A percentile compares a stretch with the other conserved stretches of the same genome.
phyloP scores from a whole-genome alignment of 2,797 vertebrate genomes.

The Mycteria americana region DNA sequence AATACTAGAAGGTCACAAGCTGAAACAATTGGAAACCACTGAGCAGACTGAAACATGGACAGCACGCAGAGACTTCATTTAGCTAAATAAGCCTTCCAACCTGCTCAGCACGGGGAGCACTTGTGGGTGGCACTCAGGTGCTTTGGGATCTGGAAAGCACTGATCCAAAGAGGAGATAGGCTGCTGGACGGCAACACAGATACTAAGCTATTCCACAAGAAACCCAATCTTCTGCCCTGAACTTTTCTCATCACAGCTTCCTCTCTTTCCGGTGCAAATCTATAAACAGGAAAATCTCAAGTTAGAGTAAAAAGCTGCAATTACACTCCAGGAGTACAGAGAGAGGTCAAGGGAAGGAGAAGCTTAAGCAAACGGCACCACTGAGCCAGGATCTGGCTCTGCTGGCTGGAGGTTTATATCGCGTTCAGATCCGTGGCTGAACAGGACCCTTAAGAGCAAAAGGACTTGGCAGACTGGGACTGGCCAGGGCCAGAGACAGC shows the following conservation, averaged over 20 bases:
- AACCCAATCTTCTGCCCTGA: not conserved
- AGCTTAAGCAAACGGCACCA: not conserved
- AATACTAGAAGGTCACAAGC: not conserved
- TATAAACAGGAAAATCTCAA: constrained; percentile 10
- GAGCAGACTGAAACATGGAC: not conserved
- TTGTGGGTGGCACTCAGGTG: not conserved
- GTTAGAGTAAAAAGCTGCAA: not conserved
- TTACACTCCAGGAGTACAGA: not conserved
- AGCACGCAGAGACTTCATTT: not conserved
- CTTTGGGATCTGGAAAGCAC: not conserved
- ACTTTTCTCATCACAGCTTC: not conserved
- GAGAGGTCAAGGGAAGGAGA: constrained; percentile 27
- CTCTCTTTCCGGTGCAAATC: not conserved
- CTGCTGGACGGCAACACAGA: fast-evolving
- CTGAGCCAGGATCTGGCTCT: not conserved
- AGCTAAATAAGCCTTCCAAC: not conserved
- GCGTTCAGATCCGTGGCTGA: not conserved
- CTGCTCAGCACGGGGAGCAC: fast-evolving
- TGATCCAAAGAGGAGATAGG: not conserved
- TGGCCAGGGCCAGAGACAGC: too few relatives aligned
- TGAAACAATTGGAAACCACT: not conserved
- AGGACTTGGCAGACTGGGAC: not conserved
- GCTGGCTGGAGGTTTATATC: not conserved
- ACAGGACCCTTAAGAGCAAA: not conserved
- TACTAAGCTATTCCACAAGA: not conserved